These are phyloP conservation scores for Xestoiulus laeticollis DNA, from an alignment of 2,888 invertebrate genomes.

Conservation along the genomic window DNA sequence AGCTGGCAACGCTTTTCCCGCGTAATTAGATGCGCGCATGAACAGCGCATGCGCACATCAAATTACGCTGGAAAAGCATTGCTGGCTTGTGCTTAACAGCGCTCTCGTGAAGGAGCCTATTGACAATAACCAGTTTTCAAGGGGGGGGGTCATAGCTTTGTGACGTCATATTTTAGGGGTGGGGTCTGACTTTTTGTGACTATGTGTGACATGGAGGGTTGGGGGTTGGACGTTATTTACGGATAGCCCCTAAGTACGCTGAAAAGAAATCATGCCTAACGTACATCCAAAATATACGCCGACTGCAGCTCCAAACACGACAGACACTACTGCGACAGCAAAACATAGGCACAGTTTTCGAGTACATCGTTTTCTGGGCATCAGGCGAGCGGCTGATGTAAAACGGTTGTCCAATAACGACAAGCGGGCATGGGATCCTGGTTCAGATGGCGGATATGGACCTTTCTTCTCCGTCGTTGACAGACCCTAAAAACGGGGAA, in stretches of 20 bases:
- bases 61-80: too few relatives aligned
- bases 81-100: too few relatives aligned
- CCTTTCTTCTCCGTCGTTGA: slow-evolving; percentile 42
- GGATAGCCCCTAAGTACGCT: background rate
- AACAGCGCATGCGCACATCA: too few relatives aligned
- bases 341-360: slow-evolving; percentile 89
- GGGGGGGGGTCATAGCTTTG: too few relatives aligned
- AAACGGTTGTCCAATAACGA: slow-evolving; percentile 48
- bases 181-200: too few relatives aligned
- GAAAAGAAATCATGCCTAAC: slow-evolving; percentile 63
- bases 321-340: slow-evolving; percentile 81
- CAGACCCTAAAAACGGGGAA: background rate
- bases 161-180: too few relatives aligned
- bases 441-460: slow-evolving; percentile 35
- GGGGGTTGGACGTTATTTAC: too few relatives aligned
- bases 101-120: too few relatives aligned
- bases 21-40: too few relatives aligned
- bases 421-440: slow-evolving; percentile 45
- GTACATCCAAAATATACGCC: slow-evolving; percentile 75
- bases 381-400: slow-evolving; percentile 39
- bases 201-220: too few relatives aligned
- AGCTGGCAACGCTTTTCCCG: too few relatives aligned
- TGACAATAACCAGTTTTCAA: too few relatives aligned
- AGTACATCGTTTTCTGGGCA: slow-evolving; percentile 68
- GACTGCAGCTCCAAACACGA: slow-evolving; percentile 76